phyloP scores from a whole-genome alignment of 2,888 invertebrate species.

The Macrophya alboannulata region DNA sequence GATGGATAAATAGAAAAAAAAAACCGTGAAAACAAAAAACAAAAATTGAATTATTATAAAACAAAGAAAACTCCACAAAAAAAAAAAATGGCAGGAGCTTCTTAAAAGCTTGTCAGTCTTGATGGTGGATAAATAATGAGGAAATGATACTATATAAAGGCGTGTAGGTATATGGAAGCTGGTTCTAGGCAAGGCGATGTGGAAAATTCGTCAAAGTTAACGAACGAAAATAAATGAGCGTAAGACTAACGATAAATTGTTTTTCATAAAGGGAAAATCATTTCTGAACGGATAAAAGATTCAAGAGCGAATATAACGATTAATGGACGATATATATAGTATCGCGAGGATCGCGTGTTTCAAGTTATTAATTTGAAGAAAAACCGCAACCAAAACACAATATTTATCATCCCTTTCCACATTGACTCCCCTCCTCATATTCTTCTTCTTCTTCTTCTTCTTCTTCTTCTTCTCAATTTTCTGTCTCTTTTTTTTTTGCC shows the following conservation, averaged over 20 bases:
- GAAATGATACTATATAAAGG: not conserved
- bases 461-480: not conserved
- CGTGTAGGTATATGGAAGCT: not conserved
- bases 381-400: not conserved
- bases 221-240: constrained; percentile 1
- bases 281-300: not conserved
- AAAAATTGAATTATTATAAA: not conserved
- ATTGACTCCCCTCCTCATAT: not conserved
- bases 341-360: not conserved
- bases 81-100: not conserved
- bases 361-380: constrained; percentile 25
- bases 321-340: constrained; percentile 8
- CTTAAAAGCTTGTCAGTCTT: not conserved
- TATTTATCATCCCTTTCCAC: not conserved
- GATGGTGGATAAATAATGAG: not conserved
- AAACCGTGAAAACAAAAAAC: too few species aligned
- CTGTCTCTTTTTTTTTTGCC: not conserved
- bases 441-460: not conserved
- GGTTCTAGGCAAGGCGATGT: not conserved
- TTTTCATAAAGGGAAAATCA: not conserved
- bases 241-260: constrained; percentile 3
- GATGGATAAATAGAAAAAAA: not conserved
- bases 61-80: not conserved
- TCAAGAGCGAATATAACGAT: constrained; percentile 12
- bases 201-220: not conserved